A percentile compares a stretch with the other conserved stretches of the same genome.
phyloP scores from a whole-genome alignment of 2,797 vertebrate species.

The Champsocephalus esox region DNA sequence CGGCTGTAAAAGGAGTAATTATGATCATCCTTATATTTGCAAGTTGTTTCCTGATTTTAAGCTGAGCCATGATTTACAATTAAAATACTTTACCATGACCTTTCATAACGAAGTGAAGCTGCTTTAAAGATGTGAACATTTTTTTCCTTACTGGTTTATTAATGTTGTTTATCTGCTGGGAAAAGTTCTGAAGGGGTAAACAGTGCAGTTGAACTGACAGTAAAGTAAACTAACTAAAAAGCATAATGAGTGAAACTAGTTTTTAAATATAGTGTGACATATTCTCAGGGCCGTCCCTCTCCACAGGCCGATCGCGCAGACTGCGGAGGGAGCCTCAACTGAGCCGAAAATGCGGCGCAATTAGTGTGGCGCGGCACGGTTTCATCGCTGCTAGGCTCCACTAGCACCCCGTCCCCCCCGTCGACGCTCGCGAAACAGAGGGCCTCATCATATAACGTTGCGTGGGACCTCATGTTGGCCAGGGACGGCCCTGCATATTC shows the following conservation, averaged over 20 bases:
- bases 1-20: conserved; percentile 5
- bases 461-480: too few species aligned
- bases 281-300: background rate
- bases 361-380: too few species aligned
- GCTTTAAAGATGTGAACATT: conserved; percentile 46
- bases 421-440: too few species aligned
- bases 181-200: conserved; percentile 48
- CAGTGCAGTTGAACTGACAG: conserved; percentile 8
- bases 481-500: conserved; percentile 1
- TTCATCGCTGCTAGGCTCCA: too few species aligned
- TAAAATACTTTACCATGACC: conserved; percentile 30
- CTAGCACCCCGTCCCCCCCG: too few species aligned
- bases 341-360: too few species aligned
- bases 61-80: conserved; percentile 12
- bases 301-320: too few species aligned
- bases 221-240: conserved; percentile 20
- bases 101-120: conserved; percentile 29
- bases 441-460: too few species aligned
- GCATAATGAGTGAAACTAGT: conserved; percentile 7
- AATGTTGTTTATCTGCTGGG: conserved; percentile 69
- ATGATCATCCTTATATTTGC: conserved; percentile 15
- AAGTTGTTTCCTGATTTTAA: conserved; percentile 18
- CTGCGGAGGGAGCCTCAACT: too few species aligned
- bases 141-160: conserved; percentile 64
- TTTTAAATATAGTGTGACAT: conserved; percentile 24